These are phyloP conservation scores for Pseudochromis fuscus DNA, from an alignment of 2,797 vertebrate genomes.

Conservation along the genomic window DNA sequence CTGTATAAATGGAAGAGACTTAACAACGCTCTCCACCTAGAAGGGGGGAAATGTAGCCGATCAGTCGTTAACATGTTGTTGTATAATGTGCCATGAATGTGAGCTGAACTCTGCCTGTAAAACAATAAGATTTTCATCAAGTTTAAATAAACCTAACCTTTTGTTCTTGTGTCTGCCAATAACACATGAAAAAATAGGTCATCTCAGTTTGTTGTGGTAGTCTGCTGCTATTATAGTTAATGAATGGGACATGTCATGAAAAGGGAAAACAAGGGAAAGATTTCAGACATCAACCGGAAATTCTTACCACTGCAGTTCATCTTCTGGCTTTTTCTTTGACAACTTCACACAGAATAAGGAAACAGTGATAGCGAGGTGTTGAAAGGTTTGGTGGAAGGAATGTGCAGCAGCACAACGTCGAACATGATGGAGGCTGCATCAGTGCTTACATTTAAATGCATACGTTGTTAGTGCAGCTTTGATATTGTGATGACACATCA, in stretches of 20 bases:
- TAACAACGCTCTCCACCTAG: slow-evolving; percentile 58
- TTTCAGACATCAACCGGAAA: slow-evolving; percentile 66
- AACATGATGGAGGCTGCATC: slow-evolving; percentile 11
- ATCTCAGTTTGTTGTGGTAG: slow-evolving; percentile 30
- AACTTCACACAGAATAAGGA: slow-evolving; percentile 59
- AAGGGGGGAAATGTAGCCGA: slow-evolving; percentile 29
- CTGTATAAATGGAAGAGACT: slow-evolving; percentile 67
- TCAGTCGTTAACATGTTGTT: slow-evolving; percentile 54
- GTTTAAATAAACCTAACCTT: slow-evolving; percentile 66
- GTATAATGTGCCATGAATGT: slow-evolving; percentile 37
- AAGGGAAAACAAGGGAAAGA: slow-evolving; percentile 55
- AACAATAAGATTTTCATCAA: slow-evolving; percentile 48
- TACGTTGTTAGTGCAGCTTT: background rate
- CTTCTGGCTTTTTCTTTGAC: slow-evolving; percentile 35
- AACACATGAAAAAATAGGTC: slow-evolving; percentile 14
- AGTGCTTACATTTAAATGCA: background rate
- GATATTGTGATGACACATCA: background rate
- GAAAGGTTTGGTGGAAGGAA: slow-evolving; percentile 61
- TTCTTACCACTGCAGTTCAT: slow-evolving; percentile 55
- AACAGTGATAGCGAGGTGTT: slow-evolving; percentile 51
- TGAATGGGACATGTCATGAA: slow-evolving; percentile 37
- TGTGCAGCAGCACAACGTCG: background rate
- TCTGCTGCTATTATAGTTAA: slow-evolving; percentile 15
- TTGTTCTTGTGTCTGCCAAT: slow-evolving; percentile 15
- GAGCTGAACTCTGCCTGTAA: slow-evolving; percentile 40